Evolutionary conservation across 2,797 vertebrate genomes (phyloP).

Genomic region (Coregonus suidteri): DNA sequence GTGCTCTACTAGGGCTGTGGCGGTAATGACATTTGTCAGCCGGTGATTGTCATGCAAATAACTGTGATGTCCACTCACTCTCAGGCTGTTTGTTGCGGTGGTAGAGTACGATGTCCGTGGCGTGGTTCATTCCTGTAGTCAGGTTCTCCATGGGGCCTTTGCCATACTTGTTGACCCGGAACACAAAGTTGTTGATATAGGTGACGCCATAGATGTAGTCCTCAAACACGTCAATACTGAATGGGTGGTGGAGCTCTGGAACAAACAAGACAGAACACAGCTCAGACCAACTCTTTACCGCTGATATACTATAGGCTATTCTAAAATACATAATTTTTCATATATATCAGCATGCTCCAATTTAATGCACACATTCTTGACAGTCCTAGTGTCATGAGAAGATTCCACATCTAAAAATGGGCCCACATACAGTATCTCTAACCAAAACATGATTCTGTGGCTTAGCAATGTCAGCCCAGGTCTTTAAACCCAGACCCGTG

Average conservation of each 20-base stretch:
- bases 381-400: no score
- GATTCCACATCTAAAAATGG: neutral
- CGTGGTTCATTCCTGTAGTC: slow-evolving; percentile 90
- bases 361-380: neutral
- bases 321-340: neutral
- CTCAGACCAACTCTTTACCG: neutral
- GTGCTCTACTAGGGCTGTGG: no score
- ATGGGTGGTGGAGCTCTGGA: slow-evolving; percentile 88
- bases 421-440: neutral
- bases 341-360: no score
- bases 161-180: slow-evolving; percentile 95
- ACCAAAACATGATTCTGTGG: neutral
- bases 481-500: neutral
- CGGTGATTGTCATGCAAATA: no score
- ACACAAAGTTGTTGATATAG: slow-evolving; percentile 92
- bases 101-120: slow-evolving; percentile 89
- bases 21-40: no score
- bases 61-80: slow-evolving; percentile 68
- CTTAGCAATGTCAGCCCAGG: neutral
- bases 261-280: neutral
- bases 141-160: slow-evolving; percentile 85
- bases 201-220: slow-evolving; percentile 96
- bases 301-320: neutral
- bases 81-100: slow-evolving; percentile 95
- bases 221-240: slow-evolving; percentile 96